These are phyloP conservation scores for Apotomis capreana DNA, from an alignment of 2,888 invertebrate species.

Conservation along the genomic window DNA sequence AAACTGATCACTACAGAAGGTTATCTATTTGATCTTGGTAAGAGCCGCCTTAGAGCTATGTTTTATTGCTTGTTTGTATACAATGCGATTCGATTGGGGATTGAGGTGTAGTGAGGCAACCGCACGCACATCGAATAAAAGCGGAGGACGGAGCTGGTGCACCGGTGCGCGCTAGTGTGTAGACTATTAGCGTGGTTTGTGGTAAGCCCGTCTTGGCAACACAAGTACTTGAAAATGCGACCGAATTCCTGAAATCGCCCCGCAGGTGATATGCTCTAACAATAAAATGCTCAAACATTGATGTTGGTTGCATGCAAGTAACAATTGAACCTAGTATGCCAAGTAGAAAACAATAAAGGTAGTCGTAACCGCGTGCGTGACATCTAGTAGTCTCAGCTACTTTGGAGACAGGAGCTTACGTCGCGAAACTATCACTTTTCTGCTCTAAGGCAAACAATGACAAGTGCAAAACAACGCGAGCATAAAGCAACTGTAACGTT, in stretches of 20 bases:
- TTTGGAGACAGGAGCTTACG: conserved; percentile 60
- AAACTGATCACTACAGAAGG: too few species aligned
- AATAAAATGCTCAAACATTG: neutral
- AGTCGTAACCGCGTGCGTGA: conserved; percentile 60
- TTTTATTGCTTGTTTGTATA: too few species aligned
- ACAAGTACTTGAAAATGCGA: neutral
- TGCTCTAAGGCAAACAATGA: neutral
- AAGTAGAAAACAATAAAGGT: conserved; percentile 29
- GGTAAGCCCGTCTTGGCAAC: too few species aligned
- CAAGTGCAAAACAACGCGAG: neutral
- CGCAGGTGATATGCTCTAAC: too few species aligned
- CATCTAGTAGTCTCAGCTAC: conserved; percentile 66
- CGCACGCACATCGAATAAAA: too few species aligned
- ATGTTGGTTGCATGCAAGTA: conserved; percentile 18
- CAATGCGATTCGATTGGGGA: too few species aligned
- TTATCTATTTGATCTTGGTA: too few species aligned
- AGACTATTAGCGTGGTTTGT: too few species aligned
- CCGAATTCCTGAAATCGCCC: conserved; percentile 6
- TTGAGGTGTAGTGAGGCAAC: too few species aligned
- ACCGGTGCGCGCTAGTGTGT: too few species aligned
- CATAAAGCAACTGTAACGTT: neutral
- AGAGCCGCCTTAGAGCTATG: too few species aligned
- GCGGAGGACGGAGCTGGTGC: too few species aligned
- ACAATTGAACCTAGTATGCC: conserved; percentile 6
- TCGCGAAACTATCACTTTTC: conserved; percentile 55